A percentile compares a stretch with the other conserved stretches of the same genome.
These are phyloP conservation scores for Drosophila lacteicornis DNA, from an alignment of 1,140 invertebrate species.

Conservation along the genomic window DNA sequence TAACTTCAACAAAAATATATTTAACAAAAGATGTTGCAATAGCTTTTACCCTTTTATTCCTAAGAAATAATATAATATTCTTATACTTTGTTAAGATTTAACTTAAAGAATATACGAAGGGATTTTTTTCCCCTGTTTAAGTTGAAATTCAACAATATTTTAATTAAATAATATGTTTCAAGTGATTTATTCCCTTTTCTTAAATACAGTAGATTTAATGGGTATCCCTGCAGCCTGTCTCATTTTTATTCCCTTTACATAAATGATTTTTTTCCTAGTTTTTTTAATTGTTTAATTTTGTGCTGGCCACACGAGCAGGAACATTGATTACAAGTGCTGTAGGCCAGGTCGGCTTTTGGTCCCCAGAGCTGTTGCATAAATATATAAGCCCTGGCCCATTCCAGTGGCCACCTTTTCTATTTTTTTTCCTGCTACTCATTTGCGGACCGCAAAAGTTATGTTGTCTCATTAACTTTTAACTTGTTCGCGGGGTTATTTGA, in stretches of 20 bases:
- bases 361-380: slow-evolving; percentile 17
- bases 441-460: slow-evolving; percentile 80
- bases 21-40: no score
- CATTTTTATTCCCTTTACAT: not conserved
- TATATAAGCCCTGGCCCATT: slow-evolving; percentile 12
- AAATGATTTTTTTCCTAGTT: slow-evolving; percentile 12
- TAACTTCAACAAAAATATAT: no score
- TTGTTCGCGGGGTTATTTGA: slow-evolving; percentile 76
- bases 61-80: no score
- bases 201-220: not conserved
- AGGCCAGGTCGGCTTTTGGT: slow-evolving; percentile 28
- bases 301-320: slow-evolving; percentile 9
- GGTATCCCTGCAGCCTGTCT: not conserved
- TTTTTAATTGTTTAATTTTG: slow-evolving; percentile 64
- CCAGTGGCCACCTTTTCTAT: not conserved
- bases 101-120: no score
- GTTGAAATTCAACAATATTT: no score
- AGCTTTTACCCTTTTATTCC: no score
- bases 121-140: not conserved
- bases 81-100: no score
- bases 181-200: not conserved
- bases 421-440: slow-evolving; percentile 62
- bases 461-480: slow-evolving; percentile 85
- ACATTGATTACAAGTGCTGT: slow-evolving; percentile 35
- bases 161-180: no score